phyloP scores from a whole-genome alignment of 2,797 vertebrate species.

The Philypnodon macrostomus region DNA sequence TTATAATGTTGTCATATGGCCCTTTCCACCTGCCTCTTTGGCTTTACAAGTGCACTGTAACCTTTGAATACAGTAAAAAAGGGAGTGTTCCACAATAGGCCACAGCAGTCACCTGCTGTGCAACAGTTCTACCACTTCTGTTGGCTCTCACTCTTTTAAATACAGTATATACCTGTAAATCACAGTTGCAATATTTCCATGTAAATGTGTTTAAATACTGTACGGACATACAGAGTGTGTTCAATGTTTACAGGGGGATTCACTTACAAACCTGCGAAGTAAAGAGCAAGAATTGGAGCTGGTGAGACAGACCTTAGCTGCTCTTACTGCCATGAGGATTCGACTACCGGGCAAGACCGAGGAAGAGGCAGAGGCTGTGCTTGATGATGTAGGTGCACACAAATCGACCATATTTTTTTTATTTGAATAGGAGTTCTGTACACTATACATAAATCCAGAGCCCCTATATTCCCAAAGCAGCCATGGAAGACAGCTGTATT shows the following conservation, averaged over 20 bases:
- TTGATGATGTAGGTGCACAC: conserved; percentile 87
- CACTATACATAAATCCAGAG: conserved; percentile 5
- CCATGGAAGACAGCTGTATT: conserved; percentile 40
- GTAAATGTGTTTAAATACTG: too few relatives aligned
- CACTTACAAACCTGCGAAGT: conserved; percentile 83
- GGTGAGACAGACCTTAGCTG: conserved; percentile 86
- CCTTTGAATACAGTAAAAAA: conserved; percentile 27
- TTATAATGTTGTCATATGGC: conserved; percentile 55
- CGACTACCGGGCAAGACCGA: conserved; percentile 93
- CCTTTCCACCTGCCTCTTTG: conserved; percentile 52
- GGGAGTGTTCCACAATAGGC: background rate
- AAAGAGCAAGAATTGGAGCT: conserved; percentile 91
- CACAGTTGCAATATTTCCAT: too few relatives aligned
- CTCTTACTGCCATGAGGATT: conserved; percentile 92
- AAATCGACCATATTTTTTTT: background rate
- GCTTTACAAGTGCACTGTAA: conserved; percentile 25
- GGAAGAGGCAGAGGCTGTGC: conserved; percentile 88
- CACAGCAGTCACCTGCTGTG: too few relatives aligned
- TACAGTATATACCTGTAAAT: too few relatives aligned
- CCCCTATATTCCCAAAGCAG: conserved; percentile 35
- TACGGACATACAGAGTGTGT: background rate
- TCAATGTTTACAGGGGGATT: conserved; percentile 75
- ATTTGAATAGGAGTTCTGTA: background rate
- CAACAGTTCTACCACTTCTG: too few relatives aligned
- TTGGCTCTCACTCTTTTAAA: too few relatives aligned